phyloP scores from a whole-genome alignment of 2,888 invertebrate genomes.

The Phaedon cochleariae region DNA sequence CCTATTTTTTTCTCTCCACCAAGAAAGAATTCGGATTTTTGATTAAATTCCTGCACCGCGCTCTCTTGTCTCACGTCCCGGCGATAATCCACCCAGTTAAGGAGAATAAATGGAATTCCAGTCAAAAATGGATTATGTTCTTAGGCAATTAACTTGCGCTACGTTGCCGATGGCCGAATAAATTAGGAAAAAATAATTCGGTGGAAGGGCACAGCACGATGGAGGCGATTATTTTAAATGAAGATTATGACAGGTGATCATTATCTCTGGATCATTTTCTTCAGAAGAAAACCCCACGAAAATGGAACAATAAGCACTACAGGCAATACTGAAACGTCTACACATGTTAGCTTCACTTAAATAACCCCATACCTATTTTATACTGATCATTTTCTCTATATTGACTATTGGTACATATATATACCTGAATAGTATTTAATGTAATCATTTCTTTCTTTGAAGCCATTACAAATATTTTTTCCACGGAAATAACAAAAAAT shows the following conservation, averaged over 20 bases:
- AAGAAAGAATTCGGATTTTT: constrained; percentile 48
- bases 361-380: too few species aligned
- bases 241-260: constrained; percentile 20
- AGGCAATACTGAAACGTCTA: too few species aligned
- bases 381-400: too few species aligned
- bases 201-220: neutral
- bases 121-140: constrained; percentile 41
- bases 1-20: constrained; percentile 16
- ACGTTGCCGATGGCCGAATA: constrained; percentile 27
- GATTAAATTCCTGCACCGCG: constrained; percentile 47
- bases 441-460: too few species aligned
- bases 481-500: too few species aligned
- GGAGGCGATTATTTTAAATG: constrained; percentile 20
- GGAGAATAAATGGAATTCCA: constrained; percentile 47
- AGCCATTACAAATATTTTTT: too few species aligned
- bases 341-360: too few species aligned
- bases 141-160: constrained; percentile 38
- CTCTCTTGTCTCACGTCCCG: constrained; percentile 31
- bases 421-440: too few species aligned
- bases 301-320: too few species aligned
- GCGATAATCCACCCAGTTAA: constrained; percentile 48
- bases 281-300: too few species aligned
- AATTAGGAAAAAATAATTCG: constrained; percentile 27
- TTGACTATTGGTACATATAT: too few species aligned
- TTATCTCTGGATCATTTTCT: neutral